Evolutionary conservation across 2,888 invertebrate genomes (phyloP).

Genomic region (Pristionchus japonicus): DNA sequence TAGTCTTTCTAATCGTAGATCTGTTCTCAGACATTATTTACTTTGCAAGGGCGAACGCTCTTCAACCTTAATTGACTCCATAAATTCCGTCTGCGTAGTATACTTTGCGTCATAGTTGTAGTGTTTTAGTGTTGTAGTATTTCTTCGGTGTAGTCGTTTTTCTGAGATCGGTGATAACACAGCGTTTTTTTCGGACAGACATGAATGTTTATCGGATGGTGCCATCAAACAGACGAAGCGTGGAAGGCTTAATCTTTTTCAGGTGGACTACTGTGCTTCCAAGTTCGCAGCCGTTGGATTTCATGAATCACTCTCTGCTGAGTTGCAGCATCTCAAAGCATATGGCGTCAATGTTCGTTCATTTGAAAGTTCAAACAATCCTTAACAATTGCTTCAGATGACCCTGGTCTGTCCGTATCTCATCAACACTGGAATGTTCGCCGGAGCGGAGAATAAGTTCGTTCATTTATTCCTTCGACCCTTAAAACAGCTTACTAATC

Average conservation of each 20-base stretch:
- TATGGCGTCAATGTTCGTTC: not conserved
- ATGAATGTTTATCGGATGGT: no score
- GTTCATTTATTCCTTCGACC: not conserved
- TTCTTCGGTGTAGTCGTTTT: no score
- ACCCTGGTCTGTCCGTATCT: constrained; percentile 94
- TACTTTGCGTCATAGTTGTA: not conserved
- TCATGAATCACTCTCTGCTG: constrained; percentile 77
- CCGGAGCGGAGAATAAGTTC: constrained; percentile 85
- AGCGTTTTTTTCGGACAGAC: no score
- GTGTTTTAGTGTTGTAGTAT: not conserved
- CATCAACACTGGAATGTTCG: constrained; percentile 97
- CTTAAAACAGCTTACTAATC: not conserved
- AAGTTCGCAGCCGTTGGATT: not conserved
- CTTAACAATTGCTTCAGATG: constrained; percentile 78
- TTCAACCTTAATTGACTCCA: not conserved
- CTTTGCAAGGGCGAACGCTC: no score
- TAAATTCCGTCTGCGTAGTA: not conserved
- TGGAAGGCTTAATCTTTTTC: no score
- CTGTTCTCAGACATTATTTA: no score
- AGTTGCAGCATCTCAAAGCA: constrained; percentile 74
- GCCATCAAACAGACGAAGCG: no score
- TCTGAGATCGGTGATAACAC: no score
- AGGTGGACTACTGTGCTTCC: constrained; percentile 7
- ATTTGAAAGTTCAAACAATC: not conserved
- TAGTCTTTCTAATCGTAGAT: not conserved